Percentiles rank a stretch among this genome's conserved stretches.
Conservation (phyloP, 2,888 invertebrate genomes). For the Nomada goodeniana region DNA sequence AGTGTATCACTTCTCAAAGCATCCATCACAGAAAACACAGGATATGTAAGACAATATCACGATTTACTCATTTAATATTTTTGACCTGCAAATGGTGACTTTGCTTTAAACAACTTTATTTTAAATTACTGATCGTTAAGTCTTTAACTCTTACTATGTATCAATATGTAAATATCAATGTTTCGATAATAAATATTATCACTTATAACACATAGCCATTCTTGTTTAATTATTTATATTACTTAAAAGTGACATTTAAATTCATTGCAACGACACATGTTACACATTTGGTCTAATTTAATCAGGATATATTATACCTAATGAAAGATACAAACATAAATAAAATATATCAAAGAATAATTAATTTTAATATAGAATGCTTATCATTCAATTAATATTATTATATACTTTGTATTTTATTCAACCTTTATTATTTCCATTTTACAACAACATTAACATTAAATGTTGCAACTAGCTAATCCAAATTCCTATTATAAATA, state of each 20-base stretch:
- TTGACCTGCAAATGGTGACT: conserved; percentile 66
- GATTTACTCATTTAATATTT: conserved; percentile 64
- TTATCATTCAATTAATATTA: not conserved
- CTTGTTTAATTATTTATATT: conserved; percentile 17
- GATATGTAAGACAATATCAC: conserved; percentile 59
- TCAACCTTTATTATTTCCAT: conserved; percentile 35
- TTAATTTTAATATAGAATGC: not conserved
- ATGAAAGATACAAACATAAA: not conserved
- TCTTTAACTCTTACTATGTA: conserved; percentile 1
- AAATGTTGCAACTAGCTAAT: not conserved
- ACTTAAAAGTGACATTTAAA: conserved; percentile 1
- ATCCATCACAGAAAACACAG: conserved; percentile 74
- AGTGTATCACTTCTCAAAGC: conserved; percentile 72
- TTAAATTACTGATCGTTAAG: not conserved
- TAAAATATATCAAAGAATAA: conserved; percentile 1
- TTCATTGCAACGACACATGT: not conserved
- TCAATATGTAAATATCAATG: conserved; percentile 10
- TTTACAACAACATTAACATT: conserved; percentile 35
- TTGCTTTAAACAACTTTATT: conserved; percentile 25
- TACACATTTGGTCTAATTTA: not conserved
- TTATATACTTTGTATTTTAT: conserved; percentile 23
- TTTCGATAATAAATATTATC: conserved; percentile 2
- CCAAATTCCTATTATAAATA: not conserved
- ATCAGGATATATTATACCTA: not conserved
- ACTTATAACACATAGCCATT: not conserved